phyloP scores from a whole-genome alignment of 2,113 vertebrate genomes.

The Pyrgilauda ruficollis region DNA sequence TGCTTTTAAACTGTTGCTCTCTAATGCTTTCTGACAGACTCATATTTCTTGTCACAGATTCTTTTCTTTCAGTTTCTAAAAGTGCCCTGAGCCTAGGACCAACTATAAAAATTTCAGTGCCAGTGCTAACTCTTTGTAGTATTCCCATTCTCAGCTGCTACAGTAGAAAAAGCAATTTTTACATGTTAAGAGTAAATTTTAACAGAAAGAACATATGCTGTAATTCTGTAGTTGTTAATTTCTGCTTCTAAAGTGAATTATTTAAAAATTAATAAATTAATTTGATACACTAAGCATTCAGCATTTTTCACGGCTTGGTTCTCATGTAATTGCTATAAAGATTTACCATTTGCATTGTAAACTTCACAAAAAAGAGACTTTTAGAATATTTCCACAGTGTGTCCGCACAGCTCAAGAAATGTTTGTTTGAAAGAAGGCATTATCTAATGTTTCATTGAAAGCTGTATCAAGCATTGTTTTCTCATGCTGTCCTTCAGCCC shows the following conservation, averaged over 20 bases:
- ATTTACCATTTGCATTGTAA: background rate
- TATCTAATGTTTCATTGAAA: background rate
- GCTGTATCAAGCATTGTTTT: background rate
- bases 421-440: background rate
- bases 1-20: background rate
- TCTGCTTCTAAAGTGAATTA: background rate
- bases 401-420: background rate
- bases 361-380: background rate
- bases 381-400: background rate
- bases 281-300: background rate
- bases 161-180: background rate
- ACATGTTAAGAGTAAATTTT: background rate
- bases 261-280: conserved; percentile 26
- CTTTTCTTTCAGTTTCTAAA: background rate
- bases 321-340: background rate
- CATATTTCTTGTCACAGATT: background rate
- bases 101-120: background rate
- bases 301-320: background rate
- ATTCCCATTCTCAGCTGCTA: background rate
- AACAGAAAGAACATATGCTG: background rate
- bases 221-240: conserved; percentile 1
- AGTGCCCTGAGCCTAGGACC: background rate
- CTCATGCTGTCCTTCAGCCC: background rate
- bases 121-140: background rate
- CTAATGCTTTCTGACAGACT: background rate